These are phyloP conservation scores for Eidolon helvum DNA, from an alignment of 2,113 vertebrate species.

Conservation along the genomic window DNA sequence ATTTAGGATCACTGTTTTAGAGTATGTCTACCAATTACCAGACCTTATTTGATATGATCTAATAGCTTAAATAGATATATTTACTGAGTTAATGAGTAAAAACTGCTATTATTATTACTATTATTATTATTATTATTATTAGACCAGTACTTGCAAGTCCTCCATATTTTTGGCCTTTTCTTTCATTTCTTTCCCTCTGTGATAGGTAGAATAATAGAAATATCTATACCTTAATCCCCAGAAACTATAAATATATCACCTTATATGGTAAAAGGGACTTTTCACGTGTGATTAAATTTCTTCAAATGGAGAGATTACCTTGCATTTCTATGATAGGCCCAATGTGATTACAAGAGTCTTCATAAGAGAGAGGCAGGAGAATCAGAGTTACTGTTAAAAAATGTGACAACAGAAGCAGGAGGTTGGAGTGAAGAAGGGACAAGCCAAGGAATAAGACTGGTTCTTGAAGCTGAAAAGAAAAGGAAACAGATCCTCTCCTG, in stretches of 20 bases:
- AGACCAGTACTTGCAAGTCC: not conserved
- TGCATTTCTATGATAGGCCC: not conserved
- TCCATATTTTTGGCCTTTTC: not conserved
- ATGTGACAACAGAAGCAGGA: not conserved
- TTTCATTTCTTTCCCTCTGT: not conserved
- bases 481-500: not conserved
- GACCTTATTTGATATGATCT: not conserved
- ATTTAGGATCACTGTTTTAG: not conserved
- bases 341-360: accelerated
- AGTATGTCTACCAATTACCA: not conserved
- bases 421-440: not conserved
- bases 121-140: not conserved
- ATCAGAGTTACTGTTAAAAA: not conserved
- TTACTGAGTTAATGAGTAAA: not conserved
- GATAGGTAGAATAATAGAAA: not conserved
- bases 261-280: not conserved
- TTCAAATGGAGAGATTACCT: not conserved
- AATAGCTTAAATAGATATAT: not conserved
- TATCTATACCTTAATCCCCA: not conserved
- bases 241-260: not conserved
- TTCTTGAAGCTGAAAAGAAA: not conserved
- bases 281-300: not conserved
- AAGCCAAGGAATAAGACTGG: not conserved
- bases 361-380: not conserved
- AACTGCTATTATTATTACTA: not conserved